A percentile compares a stretch with the other conserved stretches of the same genome.
These are phyloP conservation scores for Chelonoidis abingdonii DNA, from an alignment of 2,113 vertebrate genomes.

Conservation along the genomic window DNA sequence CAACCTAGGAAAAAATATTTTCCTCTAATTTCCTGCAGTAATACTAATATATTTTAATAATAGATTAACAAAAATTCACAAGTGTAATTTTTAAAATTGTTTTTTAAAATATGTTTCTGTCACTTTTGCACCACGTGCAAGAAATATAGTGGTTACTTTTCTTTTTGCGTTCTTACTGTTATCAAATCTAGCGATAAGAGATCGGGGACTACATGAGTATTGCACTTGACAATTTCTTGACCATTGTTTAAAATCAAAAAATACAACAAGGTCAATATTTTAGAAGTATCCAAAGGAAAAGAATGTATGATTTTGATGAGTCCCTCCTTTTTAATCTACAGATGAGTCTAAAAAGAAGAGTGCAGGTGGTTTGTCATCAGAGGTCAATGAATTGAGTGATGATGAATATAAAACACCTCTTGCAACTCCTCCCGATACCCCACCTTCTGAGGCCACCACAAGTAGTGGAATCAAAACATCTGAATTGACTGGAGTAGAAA, in stretches of 20 bases:
- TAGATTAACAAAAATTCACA: not conserved
- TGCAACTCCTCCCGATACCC: slow-evolving; percentile 91
- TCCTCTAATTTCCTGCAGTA: not conserved
- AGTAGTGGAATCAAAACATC: slow-evolving; percentile 41
- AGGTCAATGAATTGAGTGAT: slow-evolving; percentile 90
- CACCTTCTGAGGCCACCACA: slow-evolving; percentile 82
- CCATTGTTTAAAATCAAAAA: not conserved
- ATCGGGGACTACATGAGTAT: not conserved
- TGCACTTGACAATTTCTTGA: not conserved
- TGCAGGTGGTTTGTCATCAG: slow-evolving; percentile 73
- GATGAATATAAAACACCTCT: slow-evolving; percentile 97
- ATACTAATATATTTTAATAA: not conserved
- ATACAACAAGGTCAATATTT: not conserved
- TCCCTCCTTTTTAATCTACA: slow-evolving; percentile 50
- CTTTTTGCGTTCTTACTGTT: not conserved
- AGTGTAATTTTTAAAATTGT: not conserved
- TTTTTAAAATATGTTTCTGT: not conserved
- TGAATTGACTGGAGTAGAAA: slow-evolving; percentile 72
- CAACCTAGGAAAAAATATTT: not conserved
- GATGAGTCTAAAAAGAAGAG: slow-evolving; percentile 80
- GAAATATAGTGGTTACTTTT: not conserved
- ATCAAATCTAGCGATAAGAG: not conserved
- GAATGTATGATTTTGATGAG: not conserved
- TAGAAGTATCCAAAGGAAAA: not conserved
- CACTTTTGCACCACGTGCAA: not conserved